A percentile compares a stretch with the other conserved stretches of the same genome.
Conservation (phyloP, 2,113 vertebrate genomes). For the Alethe diademata region DNA sequence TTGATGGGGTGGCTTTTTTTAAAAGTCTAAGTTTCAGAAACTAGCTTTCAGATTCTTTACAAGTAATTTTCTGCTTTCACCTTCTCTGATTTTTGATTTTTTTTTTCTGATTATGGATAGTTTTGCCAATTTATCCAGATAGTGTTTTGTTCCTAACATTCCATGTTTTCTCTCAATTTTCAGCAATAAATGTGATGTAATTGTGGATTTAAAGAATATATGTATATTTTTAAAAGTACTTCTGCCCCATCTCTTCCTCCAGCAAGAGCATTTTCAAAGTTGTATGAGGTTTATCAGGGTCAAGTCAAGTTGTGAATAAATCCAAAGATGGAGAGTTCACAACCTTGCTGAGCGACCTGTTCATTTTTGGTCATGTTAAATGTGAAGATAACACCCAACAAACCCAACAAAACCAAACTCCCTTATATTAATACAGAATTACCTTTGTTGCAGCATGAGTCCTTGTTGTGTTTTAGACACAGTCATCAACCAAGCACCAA, state of each 20-base stretch:
- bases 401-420: too few species aligned
- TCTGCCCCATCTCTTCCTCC: background rate
- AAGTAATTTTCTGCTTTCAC: background rate
- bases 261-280: background rate
- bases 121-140: background rate
- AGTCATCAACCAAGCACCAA: background rate
- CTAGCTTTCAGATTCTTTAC: background rate
- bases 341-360: background rate
- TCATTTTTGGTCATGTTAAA: background rate
- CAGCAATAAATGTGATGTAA: background rate
- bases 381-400: background rate
- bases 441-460: background rate
- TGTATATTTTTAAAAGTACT: background rate
- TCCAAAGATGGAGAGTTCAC: background rate
- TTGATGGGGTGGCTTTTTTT: accelerated
- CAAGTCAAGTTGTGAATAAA: background rate
- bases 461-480: background rate
- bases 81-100: background rate
- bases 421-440: background rate
- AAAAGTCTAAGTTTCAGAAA: background rate
- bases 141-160: background rate
- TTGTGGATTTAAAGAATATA: background rate
- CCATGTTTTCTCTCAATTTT: background rate
- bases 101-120: background rate
- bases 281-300: background rate